Percentiles rank a stretch among this genome's conserved stretches.
Conservation (phyloP, 2,888 invertebrate species). For the Lamellibrachia columna region DNA sequence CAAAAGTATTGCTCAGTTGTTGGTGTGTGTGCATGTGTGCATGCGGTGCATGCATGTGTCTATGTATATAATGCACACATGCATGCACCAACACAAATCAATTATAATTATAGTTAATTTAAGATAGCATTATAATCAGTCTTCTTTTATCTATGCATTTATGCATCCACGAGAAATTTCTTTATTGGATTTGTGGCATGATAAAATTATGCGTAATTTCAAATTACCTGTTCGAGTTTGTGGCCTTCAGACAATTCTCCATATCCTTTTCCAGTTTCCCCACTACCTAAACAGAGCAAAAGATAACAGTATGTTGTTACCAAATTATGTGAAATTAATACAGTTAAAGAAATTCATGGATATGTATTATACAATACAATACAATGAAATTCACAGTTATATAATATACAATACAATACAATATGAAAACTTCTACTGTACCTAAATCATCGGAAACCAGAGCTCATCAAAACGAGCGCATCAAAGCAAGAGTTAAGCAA, state of each 20-base stretch:
- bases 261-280: constrained; percentile 20
- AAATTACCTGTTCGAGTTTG: constrained; percentile 23
- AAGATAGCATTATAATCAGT: background rate
- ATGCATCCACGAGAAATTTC: background rate
- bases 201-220: background rate
- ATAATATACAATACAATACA: too few species aligned
- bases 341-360: too few species aligned
- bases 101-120: background rate
- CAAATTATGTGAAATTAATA: too few species aligned
- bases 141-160: background rate
- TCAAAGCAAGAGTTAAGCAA: too few species aligned
- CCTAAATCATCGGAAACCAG: too few species aligned
- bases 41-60: too few species aligned
- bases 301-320: background rate
- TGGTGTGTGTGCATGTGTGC: background rate
- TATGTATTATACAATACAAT: too few species aligned
- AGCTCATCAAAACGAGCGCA: too few species aligned
- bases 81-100: too few species aligned
- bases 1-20: background rate
- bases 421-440: too few species aligned
- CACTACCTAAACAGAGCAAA: constrained; percentile 20
- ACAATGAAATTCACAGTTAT: too few species aligned
- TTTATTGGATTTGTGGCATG: background rate
- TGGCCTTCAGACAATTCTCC: background rate
- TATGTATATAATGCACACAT: too few species aligned